A percentile compares a stretch with the other conserved stretches of the same genome.
Evolutionary conservation across 2,797 vertebrate genomes (phyloP).

Genomic region (Rousettus madagascariensis): DNA sequence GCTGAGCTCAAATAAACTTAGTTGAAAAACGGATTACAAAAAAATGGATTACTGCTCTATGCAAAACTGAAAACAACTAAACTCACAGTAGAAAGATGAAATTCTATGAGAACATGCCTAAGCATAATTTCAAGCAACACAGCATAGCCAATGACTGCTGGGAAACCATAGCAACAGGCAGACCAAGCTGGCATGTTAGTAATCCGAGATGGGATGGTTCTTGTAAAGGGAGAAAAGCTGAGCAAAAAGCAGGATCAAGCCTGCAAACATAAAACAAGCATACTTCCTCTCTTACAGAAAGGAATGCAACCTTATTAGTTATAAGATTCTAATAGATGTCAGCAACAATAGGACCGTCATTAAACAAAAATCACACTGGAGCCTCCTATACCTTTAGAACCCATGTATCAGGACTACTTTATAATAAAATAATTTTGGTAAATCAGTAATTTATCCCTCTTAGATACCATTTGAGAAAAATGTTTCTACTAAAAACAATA

Average conservation of each 20-base stretch:
- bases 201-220: background rate
- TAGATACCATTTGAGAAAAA: background rate
- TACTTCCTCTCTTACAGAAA: background rate
- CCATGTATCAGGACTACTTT: background rate
- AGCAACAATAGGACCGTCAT: background rate
- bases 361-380: background rate
- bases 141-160: constrained; percentile 45
- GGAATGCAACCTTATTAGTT: background rate
- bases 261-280: background rate
- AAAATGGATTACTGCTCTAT: background rate
- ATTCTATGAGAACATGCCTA: constrained; percentile 52
- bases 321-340: background rate
- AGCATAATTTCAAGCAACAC: constrained; percentile 66
- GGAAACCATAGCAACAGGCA: constrained; percentile 75
- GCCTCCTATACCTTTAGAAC: background rate
- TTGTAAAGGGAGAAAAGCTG: background rate
- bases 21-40: constrained; percentile 18
- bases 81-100: constrained; percentile 44
- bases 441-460: background rate
- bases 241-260: background rate
- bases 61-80: constrained; percentile 44
- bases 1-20: background rate
- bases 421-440: background rate
- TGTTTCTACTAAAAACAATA: background rate
- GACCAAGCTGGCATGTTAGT: constrained; percentile 2